A percentile compares a stretch with the other conserved stretches of the same genome.
Conservation (phyloP, 2,113 vertebrate species). For the Dasypus novemcinctus region DNA sequence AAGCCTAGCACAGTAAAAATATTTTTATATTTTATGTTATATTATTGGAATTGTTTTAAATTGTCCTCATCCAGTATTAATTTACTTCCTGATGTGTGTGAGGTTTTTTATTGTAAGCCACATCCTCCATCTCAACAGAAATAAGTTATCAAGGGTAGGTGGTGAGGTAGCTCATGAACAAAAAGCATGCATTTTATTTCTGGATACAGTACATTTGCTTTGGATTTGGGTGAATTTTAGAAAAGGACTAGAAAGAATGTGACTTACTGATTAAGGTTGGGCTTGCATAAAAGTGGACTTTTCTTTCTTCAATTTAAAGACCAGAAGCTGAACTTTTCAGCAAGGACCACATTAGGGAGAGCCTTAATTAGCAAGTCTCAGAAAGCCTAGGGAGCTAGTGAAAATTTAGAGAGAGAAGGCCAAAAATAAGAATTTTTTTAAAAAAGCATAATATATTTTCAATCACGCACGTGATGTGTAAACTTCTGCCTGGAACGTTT, state of each 20-base stretch:
- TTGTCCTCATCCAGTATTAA: neutral
- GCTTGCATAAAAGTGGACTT: neutral
- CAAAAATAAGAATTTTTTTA: slow-evolving; percentile 14
- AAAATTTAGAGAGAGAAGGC: slow-evolving; percentile 46
- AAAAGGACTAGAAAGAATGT: slow-evolving; percentile 6
- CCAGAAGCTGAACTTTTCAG: neutral
- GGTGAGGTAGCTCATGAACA: neutral
- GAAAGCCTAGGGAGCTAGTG: neutral
- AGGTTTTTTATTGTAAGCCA: neutral
- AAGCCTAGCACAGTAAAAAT: neutral
- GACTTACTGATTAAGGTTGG: neutral
- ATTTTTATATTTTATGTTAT: neutral
- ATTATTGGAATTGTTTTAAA: neutral
- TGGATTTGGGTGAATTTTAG: neutral
- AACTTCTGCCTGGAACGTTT: neutral
- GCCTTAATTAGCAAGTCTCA: neutral
- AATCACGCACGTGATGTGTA: neutral
- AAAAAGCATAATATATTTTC: neutral
- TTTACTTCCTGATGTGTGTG: neutral
- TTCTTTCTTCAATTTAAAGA: neutral
- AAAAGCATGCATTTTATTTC: neutral
- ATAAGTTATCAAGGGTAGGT: neutral
- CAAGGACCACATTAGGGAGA: neutral
- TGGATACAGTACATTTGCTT: neutral
- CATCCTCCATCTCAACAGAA: neutral